Evolutionary conservation across 53 echinoderm and acorn worm species (phyloP).

Genomic region (Hippasteria phrygiana): DNA sequence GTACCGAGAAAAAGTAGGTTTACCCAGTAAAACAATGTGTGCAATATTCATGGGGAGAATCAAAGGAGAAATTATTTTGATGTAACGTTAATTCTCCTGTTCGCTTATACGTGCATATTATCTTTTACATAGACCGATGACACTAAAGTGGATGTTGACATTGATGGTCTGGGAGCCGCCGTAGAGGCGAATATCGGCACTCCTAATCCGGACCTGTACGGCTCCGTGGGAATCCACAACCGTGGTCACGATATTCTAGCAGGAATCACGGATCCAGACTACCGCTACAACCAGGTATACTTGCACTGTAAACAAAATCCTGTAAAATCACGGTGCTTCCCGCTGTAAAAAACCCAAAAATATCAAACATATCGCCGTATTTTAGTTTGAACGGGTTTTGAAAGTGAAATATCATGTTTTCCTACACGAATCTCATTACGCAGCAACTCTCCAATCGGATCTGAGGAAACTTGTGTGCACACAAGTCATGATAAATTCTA

Average conservation of each 20-base stretch:
- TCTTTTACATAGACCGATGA: neutral
- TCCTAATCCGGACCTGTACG: slow-evolving; percentile 65
- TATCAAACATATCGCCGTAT: too few relatives aligned
- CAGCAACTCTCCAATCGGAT: too few relatives aligned
- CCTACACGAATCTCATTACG: too few relatives aligned
- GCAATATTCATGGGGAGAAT: neutral
- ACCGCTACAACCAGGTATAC: slow-evolving; percentile 49
- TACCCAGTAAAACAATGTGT: neutral
- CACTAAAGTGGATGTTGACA: slow-evolving; percentile 40
- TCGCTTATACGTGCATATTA: too few relatives aligned
- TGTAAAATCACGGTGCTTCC: too few relatives aligned
- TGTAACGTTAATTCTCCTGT: neutral
- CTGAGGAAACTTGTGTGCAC: too few relatives aligned
- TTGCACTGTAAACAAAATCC: too few relatives aligned
- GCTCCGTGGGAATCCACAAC: slow-evolving; percentile 66
- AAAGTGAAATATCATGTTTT: too few relatives aligned
- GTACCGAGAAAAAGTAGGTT: neutral
- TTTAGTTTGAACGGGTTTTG: too few relatives aligned
- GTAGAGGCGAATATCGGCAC: slow-evolving; percentile 61
- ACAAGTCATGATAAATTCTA: too few relatives aligned
- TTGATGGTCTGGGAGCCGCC: slow-evolving; percentile 63
- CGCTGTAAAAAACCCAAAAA: too few relatives aligned
- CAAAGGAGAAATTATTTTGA: neutral
- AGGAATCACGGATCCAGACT: slow-evolving; percentile 58
- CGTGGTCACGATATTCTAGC: slow-evolving; percentile 63